These are phyloP conservation scores for Pholis gunnellus DNA, from an alignment of 2,113 vertebrate genomes.

Conservation along the genomic window DNA sequence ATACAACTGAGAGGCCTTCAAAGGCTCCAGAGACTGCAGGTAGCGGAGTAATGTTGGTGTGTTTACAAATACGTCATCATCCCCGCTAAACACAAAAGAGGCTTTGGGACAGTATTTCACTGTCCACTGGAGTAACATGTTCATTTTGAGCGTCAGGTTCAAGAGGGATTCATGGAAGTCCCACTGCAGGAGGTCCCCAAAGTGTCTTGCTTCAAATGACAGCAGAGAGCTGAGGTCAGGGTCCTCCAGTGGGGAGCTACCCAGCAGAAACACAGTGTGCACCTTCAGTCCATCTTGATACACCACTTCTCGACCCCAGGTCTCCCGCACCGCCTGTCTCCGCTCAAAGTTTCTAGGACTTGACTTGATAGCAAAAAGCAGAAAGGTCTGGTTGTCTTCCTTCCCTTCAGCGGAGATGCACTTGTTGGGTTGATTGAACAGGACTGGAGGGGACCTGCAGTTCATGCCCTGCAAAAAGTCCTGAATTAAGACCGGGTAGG, in stretches of 20 bases:
- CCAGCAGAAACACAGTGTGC: slow-evolving; percentile 81
- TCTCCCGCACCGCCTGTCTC: slow-evolving; percentile 81
- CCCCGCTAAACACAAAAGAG: slow-evolving; percentile 85
- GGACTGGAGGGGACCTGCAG: slow-evolving; percentile 76
- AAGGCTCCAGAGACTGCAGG: slow-evolving; percentile 71
- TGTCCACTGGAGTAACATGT: slow-evolving; percentile 81
- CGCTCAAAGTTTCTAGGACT: slow-evolving; percentile 74
- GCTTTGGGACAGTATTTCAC: slow-evolving; percentile 64
- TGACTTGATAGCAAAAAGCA: slow-evolving; percentile 85
- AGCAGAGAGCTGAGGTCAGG: slow-evolving; percentile 74
- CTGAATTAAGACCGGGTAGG: slow-evolving; percentile 70
- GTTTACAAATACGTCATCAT: slow-evolving; percentile 90
- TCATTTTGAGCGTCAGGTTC: slow-evolving; percentile 84
- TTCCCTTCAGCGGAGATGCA: slow-evolving; percentile 49
- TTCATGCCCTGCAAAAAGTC: slow-evolving; percentile 80
- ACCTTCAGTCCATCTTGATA: slow-evolving; percentile 60
- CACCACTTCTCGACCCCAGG: slow-evolving; percentile 79
- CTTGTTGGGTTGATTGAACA: slow-evolving; percentile 80
- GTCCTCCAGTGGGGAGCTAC: slow-evolving; percentile 62
- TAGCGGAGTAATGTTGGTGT: slow-evolving; percentile 78
- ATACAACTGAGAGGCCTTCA: slow-evolving; percentile 75
- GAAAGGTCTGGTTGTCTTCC: slow-evolving; percentile 1
- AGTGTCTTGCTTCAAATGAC: slow-evolving; percentile 74
- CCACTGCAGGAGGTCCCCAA: slow-evolving; percentile 84
- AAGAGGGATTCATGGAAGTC: slow-evolving; percentile 84